Percentiles rank a stretch among this genome's conserved stretches.
Evolutionary conservation across 2,797 vertebrate species (phyloP).

Genomic region (Hyperoplus lanceolatus): DNA sequence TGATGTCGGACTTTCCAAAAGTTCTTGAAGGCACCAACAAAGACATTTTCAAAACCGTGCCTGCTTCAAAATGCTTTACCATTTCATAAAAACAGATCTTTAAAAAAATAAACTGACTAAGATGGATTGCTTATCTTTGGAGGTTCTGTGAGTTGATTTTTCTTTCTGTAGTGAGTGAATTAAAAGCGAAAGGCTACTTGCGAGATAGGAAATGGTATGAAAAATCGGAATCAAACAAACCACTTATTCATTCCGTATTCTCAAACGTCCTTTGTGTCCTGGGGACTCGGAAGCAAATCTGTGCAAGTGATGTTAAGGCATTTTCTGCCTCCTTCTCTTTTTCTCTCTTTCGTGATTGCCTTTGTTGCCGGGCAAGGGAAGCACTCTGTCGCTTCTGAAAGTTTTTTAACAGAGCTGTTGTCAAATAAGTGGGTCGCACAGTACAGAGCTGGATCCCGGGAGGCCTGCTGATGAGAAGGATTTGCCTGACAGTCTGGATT

Average conservation of each 20-base stretch:
- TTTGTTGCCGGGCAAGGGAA: conserved; percentile 17
- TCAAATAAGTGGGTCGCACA: conserved; percentile 74
- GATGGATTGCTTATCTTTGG: conserved; percentile 3
- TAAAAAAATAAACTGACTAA: background rate
- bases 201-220: background rate
- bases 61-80: background rate
- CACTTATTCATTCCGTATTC: background rate
- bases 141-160: conserved; percentile 12
- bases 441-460: conserved; percentile 39
- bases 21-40: background rate
- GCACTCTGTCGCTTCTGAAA: conserved; percentile 43
- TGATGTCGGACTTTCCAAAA: conserved; percentile 9
- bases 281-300: conserved; percentile 12
- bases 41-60: background rate
- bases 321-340: conserved; percentile 15
- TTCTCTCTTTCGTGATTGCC: conserved; percentile 13
- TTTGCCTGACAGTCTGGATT: conserved; percentile 49
- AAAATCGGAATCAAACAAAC: conserved; percentile 8
- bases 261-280: background rate
- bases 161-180: background rate
- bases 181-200: background rate
- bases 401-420: conserved; percentile 69
- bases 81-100: conserved; percentile 1
- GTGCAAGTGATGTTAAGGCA: background rate
- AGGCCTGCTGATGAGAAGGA: conserved; percentile 46